These are phyloP conservation scores for Drosophila prosaltans DNA, from an alignment of 1,140 invertebrate genomes.

Conservation along the genomic window DNA sequence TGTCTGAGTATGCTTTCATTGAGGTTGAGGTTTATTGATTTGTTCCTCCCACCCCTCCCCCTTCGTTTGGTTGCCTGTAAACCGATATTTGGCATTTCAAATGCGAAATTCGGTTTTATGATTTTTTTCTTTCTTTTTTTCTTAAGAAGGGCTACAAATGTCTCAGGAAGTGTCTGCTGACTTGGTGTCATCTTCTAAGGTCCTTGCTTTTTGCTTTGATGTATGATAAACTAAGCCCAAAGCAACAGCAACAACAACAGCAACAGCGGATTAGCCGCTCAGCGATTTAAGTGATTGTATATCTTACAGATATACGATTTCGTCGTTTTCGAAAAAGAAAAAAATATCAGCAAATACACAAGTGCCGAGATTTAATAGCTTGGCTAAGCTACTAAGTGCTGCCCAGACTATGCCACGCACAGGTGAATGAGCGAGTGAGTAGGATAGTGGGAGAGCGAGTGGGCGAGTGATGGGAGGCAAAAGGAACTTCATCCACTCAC, in stretches of 20 bases:
- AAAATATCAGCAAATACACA: constrained; percentile 35
- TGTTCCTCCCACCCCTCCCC: constrained; percentile 40
- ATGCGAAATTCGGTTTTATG: constrained; percentile 39
- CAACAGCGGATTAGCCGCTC: constrained; percentile 69
- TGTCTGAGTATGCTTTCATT: constrained; percentile 26
- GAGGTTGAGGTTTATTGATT: constrained; percentile 72
- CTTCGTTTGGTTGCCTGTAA: constrained; percentile 47
- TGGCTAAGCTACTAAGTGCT: constrained; percentile 41
- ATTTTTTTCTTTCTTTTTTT: background rate
- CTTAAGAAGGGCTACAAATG: background rate
- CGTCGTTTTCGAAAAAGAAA: constrained; percentile 15
- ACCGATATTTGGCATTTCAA: constrained; percentile 79
- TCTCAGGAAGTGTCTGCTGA: constrained; percentile 12
- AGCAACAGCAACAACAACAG: background rate
- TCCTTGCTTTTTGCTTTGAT: constrained; percentile 35
- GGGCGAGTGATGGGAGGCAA: constrained; percentile 31
- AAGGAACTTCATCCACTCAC: constrained; percentile 16
- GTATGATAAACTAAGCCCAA: constrained; percentile 47
- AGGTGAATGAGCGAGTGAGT: constrained; percentile 33
- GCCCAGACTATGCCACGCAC: constrained; percentile 25
- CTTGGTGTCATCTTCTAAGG: constrained; percentile 8
- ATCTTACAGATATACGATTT: constrained; percentile 78
- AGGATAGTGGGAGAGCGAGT: constrained; percentile 34
- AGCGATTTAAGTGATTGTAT: constrained; percentile 81
- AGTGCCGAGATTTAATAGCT: constrained; percentile 77